A percentile compares a stretch with the other conserved stretches of the same genome.
Evolutionary conservation across 30 jellyfish, hydroid and myxozoan species (phyloP).

Genomic region (Chironex yamaguchii): DNA sequence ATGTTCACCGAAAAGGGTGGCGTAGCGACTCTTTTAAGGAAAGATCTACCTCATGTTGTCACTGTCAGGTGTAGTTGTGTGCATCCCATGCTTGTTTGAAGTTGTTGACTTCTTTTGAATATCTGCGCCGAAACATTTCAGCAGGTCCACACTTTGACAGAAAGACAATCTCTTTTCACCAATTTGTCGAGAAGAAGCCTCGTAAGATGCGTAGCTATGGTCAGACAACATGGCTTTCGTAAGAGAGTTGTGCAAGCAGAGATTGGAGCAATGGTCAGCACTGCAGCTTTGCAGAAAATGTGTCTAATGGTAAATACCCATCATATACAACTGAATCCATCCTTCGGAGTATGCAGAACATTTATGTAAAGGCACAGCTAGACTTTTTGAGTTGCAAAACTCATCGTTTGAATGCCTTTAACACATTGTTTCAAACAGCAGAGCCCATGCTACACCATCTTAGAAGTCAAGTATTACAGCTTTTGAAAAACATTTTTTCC

Average conservation of each 20-base stretch:
- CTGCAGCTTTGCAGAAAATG: constrained; percentile 21
- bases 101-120: constrained; percentile 60
- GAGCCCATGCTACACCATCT: not conserved
- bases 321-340: constrained; percentile 37
- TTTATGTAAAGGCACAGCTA: too few species aligned
- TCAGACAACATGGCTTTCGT: constrained; percentile 64
- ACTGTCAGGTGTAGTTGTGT: constrained; percentile 54
- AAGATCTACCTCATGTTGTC: constrained; percentile 25
- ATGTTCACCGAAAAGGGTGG: constrained; percentile 41
- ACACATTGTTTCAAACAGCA: not conserved
- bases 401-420: not conserved
- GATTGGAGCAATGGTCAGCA: constrained; percentile 49
- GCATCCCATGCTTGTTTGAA: constrained; percentile 64
- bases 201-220: constrained; percentile 54
- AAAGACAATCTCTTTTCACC: constrained; percentile 25
- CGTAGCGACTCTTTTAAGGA: constrained; percentile 22
- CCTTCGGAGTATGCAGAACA: too few species aligned
- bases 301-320: constrained; percentile 44
- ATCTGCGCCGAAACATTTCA: constrained; percentile 36
- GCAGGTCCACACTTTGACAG: constrained; percentile 40
- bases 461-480: not conserved
- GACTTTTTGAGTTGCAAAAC: too few species aligned
- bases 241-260: constrained; percentile 26
- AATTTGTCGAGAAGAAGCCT: constrained; percentile 42
- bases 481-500: not conserved